Percentiles rank a stretch among this genome's conserved stretches.
Conservation (phyloP, 2,113 vertebrate genomes). For the Salvelinus fontinalis region DNA sequence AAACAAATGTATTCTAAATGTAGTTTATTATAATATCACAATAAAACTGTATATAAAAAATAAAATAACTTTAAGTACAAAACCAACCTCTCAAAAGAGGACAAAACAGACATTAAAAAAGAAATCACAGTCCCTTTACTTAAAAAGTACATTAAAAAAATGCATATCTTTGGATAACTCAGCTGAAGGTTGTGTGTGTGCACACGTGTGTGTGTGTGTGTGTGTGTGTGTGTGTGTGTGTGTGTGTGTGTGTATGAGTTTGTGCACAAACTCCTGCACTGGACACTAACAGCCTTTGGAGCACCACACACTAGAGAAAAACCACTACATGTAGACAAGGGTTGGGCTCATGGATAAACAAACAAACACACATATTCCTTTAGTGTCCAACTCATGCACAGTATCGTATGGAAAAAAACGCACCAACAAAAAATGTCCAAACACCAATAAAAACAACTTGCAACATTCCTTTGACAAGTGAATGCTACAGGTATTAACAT, state of each 20-base stretch:
- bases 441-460: constrained; percentile 19
- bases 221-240: constrained; percentile 44
- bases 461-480: constrained; percentile 29
- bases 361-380: constrained; percentile 51
- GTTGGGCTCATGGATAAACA: constrained; percentile 42
- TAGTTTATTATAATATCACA: constrained; percentile 77
- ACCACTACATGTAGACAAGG: constrained; percentile 53
- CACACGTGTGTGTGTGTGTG: constrained; percentile 29
- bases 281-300: constrained; percentile 27
- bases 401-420: constrained; percentile 8
- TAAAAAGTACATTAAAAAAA: constrained; percentile 44
- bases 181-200: constrained; percentile 52
- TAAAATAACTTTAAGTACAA: constrained; percentile 79
- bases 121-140: constrained; percentile 65
- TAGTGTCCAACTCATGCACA: constrained; percentile 29
- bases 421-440: constrained; percentile 28
- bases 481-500: constrained; percentile 31
- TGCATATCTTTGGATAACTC: constrained; percentile 74
- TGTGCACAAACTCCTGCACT: constrained; percentile 35
- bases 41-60: constrained; percentile 77
- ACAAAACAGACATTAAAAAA: constrained; percentile 19
- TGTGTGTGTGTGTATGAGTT: constrained; percentile 17
- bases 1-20: constrained; percentile 56
- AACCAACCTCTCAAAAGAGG: constrained; percentile 50
- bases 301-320: constrained; percentile 30